A percentile compares a stretch with the other conserved stretches of the same genome.
phyloP scores from a whole-genome alignment of 2,888 invertebrate species.

The Agonopterix subpropinquella region DNA sequence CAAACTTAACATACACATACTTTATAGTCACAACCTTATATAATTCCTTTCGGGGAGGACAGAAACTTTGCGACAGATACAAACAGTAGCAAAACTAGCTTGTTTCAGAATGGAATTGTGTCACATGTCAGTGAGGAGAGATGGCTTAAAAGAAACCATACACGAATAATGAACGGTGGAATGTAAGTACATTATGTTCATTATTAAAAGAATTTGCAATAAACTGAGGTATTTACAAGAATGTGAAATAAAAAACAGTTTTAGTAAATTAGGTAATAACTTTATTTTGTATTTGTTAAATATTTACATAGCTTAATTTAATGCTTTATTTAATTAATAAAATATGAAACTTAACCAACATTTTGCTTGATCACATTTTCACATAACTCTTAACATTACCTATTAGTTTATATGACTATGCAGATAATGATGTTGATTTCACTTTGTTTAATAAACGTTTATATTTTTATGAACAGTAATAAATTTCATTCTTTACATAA shows the following conservation, averaged over 20 bases:
- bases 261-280: slow-evolving; percentile 68
- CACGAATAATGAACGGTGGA: too few relatives aligned
- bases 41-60: too few relatives aligned
- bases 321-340: slow-evolving; percentile 57
- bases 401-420: slow-evolving; percentile 12
- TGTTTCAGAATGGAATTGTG: too few relatives aligned
- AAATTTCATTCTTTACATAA: slow-evolving; percentile 43
- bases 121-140: too few relatives aligned
- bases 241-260: slow-evolving; percentile 21
- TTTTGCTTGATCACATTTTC: slow-evolving; percentile 64
- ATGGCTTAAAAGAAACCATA: too few relatives aligned
- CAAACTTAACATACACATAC: too few relatives aligned
- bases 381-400: slow-evolving; percentile 46
- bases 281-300: slow-evolving; percentile 68
- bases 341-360: slow-evolving; percentile 71
- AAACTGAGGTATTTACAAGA: too few relatives aligned
- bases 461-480: slow-evolving; percentile 31
- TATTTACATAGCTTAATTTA: slow-evolving; percentile 68
- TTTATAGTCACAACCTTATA: too few relatives aligned
- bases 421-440: slow-evolving; percentile 9
- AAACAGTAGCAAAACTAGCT: too few relatives aligned
- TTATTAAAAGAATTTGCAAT: too few relatives aligned
- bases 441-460: not conserved
- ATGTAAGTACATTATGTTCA: too few relatives aligned
- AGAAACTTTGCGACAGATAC: too few relatives aligned